Evolutionary conservation across 2,113 vertebrate genomes (phyloP).

Genomic region (Cyphomyrus discorhynchus): DNA sequence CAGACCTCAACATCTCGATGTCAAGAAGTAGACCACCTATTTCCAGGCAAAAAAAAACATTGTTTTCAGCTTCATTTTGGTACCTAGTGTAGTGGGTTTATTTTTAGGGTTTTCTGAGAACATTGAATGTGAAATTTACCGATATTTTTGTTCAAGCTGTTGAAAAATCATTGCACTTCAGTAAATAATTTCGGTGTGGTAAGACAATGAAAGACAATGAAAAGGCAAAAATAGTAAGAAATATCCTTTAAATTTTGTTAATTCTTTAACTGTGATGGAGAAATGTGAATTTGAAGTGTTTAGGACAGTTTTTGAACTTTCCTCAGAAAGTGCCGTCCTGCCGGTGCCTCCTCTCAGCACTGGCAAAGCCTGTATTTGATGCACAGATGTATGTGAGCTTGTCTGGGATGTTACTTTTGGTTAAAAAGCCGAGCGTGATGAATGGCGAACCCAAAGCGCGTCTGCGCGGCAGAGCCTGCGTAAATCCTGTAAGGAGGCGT

Average conservation of each 20-base stretch:
- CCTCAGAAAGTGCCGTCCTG: too few relatives aligned
- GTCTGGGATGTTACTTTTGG: not conserved
- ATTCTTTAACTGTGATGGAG: not conserved
- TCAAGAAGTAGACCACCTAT: not conserved
- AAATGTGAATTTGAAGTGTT: not conserved
- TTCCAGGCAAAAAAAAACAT: not conserved
- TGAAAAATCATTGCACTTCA: too few relatives aligned
- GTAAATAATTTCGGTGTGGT: too few relatives aligned
- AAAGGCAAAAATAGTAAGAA: not conserved
- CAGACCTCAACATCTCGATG: not conserved
- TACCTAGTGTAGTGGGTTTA: not conserved
- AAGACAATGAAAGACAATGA: not conserved
- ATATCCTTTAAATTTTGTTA: not conserved
- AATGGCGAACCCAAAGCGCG: not conserved
- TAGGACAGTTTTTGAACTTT: not conserved
- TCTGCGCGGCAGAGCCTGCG: not conserved
- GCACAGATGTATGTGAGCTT: not conserved
- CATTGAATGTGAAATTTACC: not conserved
- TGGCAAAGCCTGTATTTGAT: not conserved
- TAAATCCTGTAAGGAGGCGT: not conserved
- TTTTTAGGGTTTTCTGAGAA: not conserved
- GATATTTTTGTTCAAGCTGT: not conserved
- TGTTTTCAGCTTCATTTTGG: not conserved
- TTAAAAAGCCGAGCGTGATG: not conserved
- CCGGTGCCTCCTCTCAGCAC: not conserved